Conservation (phyloP, 1,140 invertebrate species). For the Drosophila setifemur region DNA sequence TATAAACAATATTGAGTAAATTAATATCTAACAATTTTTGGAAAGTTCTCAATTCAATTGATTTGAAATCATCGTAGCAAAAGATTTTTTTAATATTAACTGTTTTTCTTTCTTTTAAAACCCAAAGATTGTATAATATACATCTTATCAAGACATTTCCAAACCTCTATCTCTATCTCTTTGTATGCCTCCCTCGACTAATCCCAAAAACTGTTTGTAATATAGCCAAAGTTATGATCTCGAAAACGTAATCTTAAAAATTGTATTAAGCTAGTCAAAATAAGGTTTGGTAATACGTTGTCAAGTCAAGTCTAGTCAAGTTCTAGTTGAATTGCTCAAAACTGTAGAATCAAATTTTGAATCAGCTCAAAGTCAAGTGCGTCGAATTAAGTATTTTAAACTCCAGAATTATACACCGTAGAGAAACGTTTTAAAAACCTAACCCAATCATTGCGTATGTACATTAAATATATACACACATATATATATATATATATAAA, state of each 20-base stretch:
- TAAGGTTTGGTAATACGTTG: constrained; percentile 27
- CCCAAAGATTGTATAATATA: too few species aligned
- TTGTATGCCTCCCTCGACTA: not conserved
- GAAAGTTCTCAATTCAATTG: too few species aligned
- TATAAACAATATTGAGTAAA: too few species aligned
- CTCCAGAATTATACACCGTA: not conserved
- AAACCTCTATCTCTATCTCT: not conserved
- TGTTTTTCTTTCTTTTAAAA: too few species aligned
- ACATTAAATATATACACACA: constrained; percentile 34
- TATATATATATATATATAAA: constrained; percentile 39
- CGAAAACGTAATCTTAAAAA: constrained; percentile 30
- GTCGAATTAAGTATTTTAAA: constrained; percentile 40
- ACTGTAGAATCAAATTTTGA: constrained; percentile 23
- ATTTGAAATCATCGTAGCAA: too few species aligned
- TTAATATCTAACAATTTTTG: too few species aligned
- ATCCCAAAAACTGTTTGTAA: constrained; percentile 43
- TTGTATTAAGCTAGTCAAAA: constrained; percentile 21
- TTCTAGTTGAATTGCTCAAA: constrained; percentile 43
- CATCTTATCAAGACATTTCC: not conserved
- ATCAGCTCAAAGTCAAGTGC: constrained; percentile 36
- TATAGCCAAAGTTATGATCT: constrained; percentile 71
- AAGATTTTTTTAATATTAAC: too few species aligned
- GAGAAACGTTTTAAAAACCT: constrained; percentile 3
- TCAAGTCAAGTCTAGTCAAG: constrained; percentile 15
- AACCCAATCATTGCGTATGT: constrained; percentile 16